Evolutionary conservation across 2,888 invertebrate genomes (phyloP), one percentile per base, ranked within the genome.

Genomic region (Mechanitis messenoides): DNA sequence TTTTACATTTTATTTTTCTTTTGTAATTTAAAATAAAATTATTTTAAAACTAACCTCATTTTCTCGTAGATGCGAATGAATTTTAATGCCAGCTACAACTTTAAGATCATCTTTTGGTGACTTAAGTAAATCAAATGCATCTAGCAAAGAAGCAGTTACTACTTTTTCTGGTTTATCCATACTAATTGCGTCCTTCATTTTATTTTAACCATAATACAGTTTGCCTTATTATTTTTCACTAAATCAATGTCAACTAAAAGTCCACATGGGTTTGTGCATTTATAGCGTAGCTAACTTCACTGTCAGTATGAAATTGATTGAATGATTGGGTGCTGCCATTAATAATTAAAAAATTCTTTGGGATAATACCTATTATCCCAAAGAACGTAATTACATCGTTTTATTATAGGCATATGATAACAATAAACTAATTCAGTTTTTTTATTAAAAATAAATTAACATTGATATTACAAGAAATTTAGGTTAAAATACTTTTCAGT

Each of bases 111-210:
- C 85, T 73, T 83, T 84, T 5, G 77, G 64, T 3, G 79, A 79
- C 73, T 81, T 84, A 28, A 89, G 74, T 65, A 85, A 78, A 70
- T 85, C 85, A 71, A 89, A 90, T 42, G 89, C 84, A 67, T 88
- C 89, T 65, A 91, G 75, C 66, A 90, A 75, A 20, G 87, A 85
- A 55, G 84, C 66, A 33, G 82, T 79, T 3, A 85, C 80, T 77
- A 79, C 77, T 54, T 75, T 78, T 56, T 70, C 71, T 63, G 73
- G 66, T 60, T 70, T 73, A 59, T 66, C 72, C 54, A 66, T 58
- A 62, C 71, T 75, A 47, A 64, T 71, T 71, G 80, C 79, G 70
- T 84, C 84, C 67, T 79, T 80, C 84, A 87, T 86, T 79, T 79
- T 83, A 33, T 61, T 59, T 20, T 64, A 60, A 9, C 31, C 45